Evolutionary conservation across 2,113 vertebrate species (phyloP).

Genomic region (Cygnus buccinator): DNA sequence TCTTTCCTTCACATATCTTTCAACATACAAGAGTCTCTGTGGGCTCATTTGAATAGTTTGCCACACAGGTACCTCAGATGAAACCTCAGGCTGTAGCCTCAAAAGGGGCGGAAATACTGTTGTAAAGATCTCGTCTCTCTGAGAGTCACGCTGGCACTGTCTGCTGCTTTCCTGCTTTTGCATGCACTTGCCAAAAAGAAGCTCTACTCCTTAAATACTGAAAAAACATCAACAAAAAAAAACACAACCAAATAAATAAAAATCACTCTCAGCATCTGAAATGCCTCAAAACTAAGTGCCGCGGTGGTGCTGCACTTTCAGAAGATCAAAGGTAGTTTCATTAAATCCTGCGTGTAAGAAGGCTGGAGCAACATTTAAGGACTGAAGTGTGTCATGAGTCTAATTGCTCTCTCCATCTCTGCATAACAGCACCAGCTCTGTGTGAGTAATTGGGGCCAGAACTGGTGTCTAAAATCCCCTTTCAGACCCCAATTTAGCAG

Average conservation of each 20-base stretch:
- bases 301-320: background rate
- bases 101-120: constrained; percentile 61
- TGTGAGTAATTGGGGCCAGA: constrained; percentile 37
- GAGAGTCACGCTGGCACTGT: constrained; percentile 11
- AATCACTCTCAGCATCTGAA: background rate
- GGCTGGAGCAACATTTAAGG: background rate
- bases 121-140: constrained; percentile 46
- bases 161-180: constrained; percentile 38
- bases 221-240: background rate
- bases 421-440: background rate
- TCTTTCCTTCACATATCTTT: constrained; percentile 22
- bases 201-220: background rate
- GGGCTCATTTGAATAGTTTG: constrained; percentile 47
- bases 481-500: background rate
- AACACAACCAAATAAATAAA: background rate
- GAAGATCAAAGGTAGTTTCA: background rate
- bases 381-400: background rate
- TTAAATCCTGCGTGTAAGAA: background rate
- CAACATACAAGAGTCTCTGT: background rate
- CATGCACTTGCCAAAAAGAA: background rate
- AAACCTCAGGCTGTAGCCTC: constrained; percentile 58
- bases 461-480: constrained; percentile 45
- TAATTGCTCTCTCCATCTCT: constrained; percentile 7
- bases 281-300: background rate
- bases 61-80: constrained; percentile 64